phyloP scores from a whole-genome alignment of 2,797 vertebrate genomes.

The Pantherophis vulpinus region DNA sequence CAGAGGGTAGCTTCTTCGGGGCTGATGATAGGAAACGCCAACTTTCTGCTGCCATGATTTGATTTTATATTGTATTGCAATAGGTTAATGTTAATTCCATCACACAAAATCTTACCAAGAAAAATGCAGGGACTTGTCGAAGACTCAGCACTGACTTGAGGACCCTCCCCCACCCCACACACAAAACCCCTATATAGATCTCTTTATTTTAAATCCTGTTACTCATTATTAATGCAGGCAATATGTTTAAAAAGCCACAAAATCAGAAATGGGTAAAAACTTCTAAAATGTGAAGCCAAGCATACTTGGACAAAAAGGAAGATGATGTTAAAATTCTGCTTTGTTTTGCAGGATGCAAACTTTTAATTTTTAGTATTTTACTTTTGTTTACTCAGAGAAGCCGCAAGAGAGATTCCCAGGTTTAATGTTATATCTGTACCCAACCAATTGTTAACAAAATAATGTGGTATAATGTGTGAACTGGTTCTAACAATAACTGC shows the following conservation, averaged over 20 bases:
- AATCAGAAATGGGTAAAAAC: background rate
- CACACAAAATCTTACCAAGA: background rate
- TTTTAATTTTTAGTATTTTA: background rate
- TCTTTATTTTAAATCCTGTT: background rate
- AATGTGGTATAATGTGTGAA: background rate
- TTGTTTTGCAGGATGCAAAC: background rate
- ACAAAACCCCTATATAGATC: background rate
- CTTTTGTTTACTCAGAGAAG: background rate
- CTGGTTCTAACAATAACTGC: background rate
- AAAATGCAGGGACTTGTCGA: background rate
- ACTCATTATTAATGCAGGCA: background rate
- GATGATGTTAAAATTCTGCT: background rate
- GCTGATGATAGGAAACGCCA: background rate
- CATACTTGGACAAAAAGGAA: background rate
- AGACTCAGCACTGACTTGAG: background rate
- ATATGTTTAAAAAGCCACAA: background rate
- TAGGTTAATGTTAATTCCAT: background rate
- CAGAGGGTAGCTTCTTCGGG: background rate
- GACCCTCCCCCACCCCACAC: background rate
- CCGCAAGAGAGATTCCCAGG: no score
- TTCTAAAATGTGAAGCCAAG: background rate
- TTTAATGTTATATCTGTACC: background rate
- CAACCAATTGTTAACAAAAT: background rate
- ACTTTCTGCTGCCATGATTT: background rate
- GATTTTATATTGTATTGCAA: background rate